Evolutionary conservation across 2,113 vertebrate genomes (phyloP).

Genomic region (Corynorhinus townsendii): DNA sequence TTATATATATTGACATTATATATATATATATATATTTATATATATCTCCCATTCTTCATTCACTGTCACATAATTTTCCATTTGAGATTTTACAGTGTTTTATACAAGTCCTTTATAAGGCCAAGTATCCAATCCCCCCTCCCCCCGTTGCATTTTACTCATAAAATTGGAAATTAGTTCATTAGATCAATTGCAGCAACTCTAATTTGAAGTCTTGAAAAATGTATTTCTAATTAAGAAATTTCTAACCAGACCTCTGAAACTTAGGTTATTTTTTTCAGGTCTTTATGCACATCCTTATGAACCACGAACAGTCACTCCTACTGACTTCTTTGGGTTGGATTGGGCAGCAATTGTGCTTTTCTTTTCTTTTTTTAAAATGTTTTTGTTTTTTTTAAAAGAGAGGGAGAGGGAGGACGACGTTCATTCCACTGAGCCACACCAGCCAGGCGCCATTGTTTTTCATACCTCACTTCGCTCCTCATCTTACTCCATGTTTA

Average conservation of each 20-base stretch:
- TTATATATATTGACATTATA: neutral
- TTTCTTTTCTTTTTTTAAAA: neutral
- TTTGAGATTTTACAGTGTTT: neutral
- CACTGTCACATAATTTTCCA: neutral
- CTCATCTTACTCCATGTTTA: neutral
- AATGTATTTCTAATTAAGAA: conserved; percentile 5
- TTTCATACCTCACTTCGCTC: neutral
- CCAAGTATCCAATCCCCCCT: neutral
- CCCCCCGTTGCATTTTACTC: neutral
- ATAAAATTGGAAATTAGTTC: neutral
- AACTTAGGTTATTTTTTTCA: neutral
- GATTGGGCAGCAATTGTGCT: neutral
- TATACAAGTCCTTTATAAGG: neutral
- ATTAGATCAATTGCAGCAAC: neutral
- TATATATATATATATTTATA: neutral
- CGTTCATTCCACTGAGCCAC: too few relatives aligned
- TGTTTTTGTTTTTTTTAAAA: too few relatives aligned
- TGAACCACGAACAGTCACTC: neutral
- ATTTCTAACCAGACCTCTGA: neutral
- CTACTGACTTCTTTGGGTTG: neutral
- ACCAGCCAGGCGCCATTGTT: neutral
- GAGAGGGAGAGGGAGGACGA: too few relatives aligned
- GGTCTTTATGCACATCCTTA: neutral
- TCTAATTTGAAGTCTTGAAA: conserved; percentile 35
- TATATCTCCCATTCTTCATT: neutral